These are phyloP conservation scores for Scaptomyza graminum DNA, from an alignment of 1,140 invertebrate genomes.

Conservation along the genomic window DNA sequence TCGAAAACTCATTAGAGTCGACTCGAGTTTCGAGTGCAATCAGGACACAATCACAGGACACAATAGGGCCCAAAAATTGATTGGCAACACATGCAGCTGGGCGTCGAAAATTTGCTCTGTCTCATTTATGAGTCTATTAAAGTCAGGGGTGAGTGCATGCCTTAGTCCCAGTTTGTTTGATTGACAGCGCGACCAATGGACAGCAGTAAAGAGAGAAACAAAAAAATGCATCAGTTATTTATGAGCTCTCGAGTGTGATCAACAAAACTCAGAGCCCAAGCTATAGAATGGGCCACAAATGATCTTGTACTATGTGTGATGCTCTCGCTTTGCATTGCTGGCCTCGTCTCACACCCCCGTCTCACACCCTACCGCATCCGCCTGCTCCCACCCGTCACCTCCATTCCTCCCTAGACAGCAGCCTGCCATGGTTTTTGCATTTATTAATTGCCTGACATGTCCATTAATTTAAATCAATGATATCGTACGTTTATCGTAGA, in stretches of 20 bases:
- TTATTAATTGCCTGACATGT: conserved; percentile 83
- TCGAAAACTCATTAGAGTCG: conserved; percentile 76
- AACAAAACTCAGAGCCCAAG: neutral
- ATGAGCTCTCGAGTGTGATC: conserved; percentile 30
- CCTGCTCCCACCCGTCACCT: neutral
- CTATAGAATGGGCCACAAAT: conserved; percentile 12
- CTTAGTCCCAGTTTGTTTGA: conserved; percentile 37
- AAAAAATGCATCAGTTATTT: conserved; percentile 44
- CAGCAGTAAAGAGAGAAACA: conserved; percentile 2
- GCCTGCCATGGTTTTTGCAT: conserved; percentile 75
- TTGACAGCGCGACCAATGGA: conserved; percentile 62
- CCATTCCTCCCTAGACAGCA: neutral
- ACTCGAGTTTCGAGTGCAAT: conserved; percentile 31
- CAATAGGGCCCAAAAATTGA: conserved; percentile 54
- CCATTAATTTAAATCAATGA: conserved; percentile 84
- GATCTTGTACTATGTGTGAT: neutral
- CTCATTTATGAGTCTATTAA: conserved; percentile 77
- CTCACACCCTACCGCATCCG: neutral
- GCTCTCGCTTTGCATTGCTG: conserved; percentile 13
- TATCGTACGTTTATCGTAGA: conserved; percentile 29
- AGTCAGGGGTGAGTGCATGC: conserved; percentile 19
- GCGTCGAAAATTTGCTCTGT: conserved; percentile 38
- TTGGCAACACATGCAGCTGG: conserved; percentile 70
- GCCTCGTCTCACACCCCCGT: neutral
- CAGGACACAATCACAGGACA: conserved; percentile 39